phyloP scores from a whole-genome alignment of 2,113 vertebrate species.

The Anhinga rufa region DNA sequence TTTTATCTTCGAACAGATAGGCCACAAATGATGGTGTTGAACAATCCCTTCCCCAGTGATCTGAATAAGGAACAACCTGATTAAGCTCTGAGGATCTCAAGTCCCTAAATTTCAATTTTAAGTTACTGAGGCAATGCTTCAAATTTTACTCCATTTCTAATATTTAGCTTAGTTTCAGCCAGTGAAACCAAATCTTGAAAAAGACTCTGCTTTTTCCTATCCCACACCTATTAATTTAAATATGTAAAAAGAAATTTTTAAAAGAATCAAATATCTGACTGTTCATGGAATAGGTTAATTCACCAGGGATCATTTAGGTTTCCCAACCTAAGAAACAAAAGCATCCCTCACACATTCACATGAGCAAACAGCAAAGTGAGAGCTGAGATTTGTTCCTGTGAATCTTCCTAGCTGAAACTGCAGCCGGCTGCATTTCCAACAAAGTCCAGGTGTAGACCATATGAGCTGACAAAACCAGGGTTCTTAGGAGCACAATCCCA shows the following conservation, averaged over 20 bases:
- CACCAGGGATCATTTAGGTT: background rate
- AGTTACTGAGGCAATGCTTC: background rate
- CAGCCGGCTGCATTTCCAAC: background rate
- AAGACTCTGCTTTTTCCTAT: background rate
- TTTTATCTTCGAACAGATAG: background rate
- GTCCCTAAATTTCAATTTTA: background rate
- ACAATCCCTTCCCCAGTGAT: background rate
- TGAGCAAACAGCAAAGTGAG: background rate
- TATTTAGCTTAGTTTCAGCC: background rate
- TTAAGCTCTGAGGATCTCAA: background rate
- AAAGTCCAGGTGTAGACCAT: background rate
- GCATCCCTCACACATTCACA: background rate
- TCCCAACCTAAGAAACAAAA: background rate
- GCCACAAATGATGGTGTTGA: background rate
- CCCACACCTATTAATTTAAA: background rate
- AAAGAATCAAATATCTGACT: background rate
- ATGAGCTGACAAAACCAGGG: background rate
- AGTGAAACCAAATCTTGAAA: background rate
- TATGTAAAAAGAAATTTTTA: background rate
- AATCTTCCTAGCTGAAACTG: background rate
- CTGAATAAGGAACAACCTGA: background rate
- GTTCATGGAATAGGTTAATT: background rate
- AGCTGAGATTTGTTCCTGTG: background rate
- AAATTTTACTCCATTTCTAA: background rate
- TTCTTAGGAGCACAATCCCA: background rate